Evolutionary conservation across 2,888 invertebrate genomes (phyloP).

Genomic region (Amphipoea lucens): DNA sequence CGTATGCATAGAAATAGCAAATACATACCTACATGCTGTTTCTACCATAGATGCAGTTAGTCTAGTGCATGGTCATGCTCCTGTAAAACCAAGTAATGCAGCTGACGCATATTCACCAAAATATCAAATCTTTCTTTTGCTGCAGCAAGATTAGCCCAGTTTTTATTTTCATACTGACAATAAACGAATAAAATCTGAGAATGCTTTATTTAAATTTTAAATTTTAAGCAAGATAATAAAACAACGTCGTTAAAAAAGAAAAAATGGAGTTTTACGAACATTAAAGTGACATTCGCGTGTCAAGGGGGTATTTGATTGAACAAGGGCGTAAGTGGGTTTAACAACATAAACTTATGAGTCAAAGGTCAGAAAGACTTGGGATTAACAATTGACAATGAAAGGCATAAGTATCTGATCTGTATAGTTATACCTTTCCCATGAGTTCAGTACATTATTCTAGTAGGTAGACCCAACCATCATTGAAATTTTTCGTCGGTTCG

Average conservation of each 20-base stretch:
- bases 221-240: slow-evolving; percentile 49
- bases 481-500: background rate
- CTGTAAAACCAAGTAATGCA: slow-evolving; percentile 15
- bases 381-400: slow-evolving; percentile 20
- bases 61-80: background rate
- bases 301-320: slow-evolving; percentile 50
- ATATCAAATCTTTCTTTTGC: slow-evolving; percentile 28
- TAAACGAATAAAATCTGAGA: slow-evolving; percentile 28
- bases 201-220: slow-evolving; percentile 31
- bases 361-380: slow-evolving; percentile 40
- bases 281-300: slow-evolving; percentile 63
- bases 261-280: slow-evolving; percentile 35
- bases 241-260: slow-evolving; percentile 39
- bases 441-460: background rate
- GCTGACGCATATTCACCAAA: slow-evolving; percentile 25
- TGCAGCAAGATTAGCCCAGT: slow-evolving; percentile 37
- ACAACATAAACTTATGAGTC: slow-evolving; percentile 34
- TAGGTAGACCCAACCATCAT: background rate
- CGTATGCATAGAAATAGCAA: slow-evolving; percentile 12
- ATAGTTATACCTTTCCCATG: background rate
- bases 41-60: background rate
- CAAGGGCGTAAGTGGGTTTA: slow-evolving; percentile 43
- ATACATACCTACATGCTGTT: background rate
- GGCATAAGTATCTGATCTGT: background rate
- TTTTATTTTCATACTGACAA: slow-evolving; percentile 51